Evolutionary conservation across 2,888 invertebrate species (phyloP), one percentile per base, ranked within the genome.

Genomic region (Cantharis lateralis): DNA sequence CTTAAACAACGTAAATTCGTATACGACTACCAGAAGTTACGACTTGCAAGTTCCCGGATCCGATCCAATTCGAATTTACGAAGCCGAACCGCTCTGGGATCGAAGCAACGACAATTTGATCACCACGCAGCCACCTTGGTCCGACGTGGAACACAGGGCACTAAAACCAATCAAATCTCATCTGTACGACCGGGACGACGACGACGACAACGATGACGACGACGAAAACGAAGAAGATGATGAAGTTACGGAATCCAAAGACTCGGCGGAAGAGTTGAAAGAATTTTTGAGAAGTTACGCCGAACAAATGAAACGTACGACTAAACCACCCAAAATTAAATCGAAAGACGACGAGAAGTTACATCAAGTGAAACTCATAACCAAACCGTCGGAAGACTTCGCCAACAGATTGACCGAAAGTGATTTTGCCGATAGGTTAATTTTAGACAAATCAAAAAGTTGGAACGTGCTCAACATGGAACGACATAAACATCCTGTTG

Each of bases 251-350:
- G 88, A 79, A 75, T 81, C 86, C 73, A 82, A 85, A 64, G 82
- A 83, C n/a, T 89, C 89, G 0, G 91, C 92, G 3, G 91, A 91
- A 78, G 90, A 91, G 64, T 86, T 93, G 15, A 91, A 92, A 79
- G 91, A 93, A 81, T 91, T 92, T 82, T 88, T 92, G 73, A 88
- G 91, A 78, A 90, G 91, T 32, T 93, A 92, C 83, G 90, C 91
- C 0, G 91, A 90, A 15, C 91, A 91, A 84, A 86, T 91, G 0
- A 91, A 87, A 64, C 71, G 74, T 4, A 68, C 68, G n/a, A 75
- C 77, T 16, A 64, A 70, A 15, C 10, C 15, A n/a, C 28, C 28
- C 0, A 61, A 62, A 15, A 61, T 72, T 48, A 20, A 63, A 61
- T 64, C 76, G 1, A 72, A 79, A 10, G 74, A 69, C 10, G 26